Evolutionary conservation across 2,113 vertebrate genomes (phyloP).

Genomic region (Paralichthys olivaceus): DNA sequence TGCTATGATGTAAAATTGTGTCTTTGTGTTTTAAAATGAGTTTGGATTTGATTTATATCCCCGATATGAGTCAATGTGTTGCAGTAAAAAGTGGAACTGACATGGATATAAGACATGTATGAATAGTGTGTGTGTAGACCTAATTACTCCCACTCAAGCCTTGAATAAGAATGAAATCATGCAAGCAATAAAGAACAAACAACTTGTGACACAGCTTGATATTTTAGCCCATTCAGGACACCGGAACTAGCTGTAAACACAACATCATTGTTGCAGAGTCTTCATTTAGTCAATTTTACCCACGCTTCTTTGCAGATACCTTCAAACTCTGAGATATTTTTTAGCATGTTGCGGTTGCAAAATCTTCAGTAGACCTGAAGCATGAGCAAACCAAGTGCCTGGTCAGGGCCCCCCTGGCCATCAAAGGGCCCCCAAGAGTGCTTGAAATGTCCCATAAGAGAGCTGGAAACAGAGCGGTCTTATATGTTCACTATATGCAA

Average conservation of each 20-base stretch:
- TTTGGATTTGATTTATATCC: conserved; percentile 11
- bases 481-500: no score
- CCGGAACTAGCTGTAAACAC: conserved; percentile 1
- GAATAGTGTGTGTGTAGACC: conserved; percentile 1
- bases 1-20: not conserved
- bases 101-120: not conserved
- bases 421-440: no score
- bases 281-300: no score
- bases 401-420: no score
- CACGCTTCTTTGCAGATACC: no score
- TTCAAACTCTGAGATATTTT: no score
- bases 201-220: not conserved
- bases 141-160: conserved; percentile 19
- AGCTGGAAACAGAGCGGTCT: no score
- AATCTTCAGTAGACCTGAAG: no score
- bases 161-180: not conserved
- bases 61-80: not conserved
- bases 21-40: conserved; percentile 39
- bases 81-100: not conserved
- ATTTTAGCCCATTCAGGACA: conserved; percentile 1
- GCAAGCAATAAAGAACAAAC: not conserved
- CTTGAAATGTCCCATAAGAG: no score
- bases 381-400: no score
- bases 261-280: not conserved
- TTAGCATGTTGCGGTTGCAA: no score